These are phyloP conservation scores for Myotis pilosus DNA, from an alignment of 2,797 vertebrate genomes.

Conservation along the genomic window DNA sequence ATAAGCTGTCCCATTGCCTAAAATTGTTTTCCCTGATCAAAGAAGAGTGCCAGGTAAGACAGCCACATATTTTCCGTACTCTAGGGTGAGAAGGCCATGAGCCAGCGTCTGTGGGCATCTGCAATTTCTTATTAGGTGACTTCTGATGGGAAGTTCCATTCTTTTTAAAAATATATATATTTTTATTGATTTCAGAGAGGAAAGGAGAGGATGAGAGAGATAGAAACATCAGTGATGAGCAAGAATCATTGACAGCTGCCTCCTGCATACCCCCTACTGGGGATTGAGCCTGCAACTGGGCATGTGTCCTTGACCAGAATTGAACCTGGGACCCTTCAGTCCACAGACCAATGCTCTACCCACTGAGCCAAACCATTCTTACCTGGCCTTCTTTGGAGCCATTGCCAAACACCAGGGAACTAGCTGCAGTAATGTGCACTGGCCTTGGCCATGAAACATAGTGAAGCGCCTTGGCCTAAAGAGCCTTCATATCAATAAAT, in stretches of 20 bases:
- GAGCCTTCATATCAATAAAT: neutral
- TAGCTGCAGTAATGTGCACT: neutral
- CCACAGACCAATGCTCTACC: too few species aligned
- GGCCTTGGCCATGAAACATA: neutral
- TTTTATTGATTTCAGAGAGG: too few species aligned
- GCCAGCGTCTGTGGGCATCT: neutral
- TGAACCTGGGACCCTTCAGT: too few species aligned
- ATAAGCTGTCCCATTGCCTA: neutral
- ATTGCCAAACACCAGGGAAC: neutral
- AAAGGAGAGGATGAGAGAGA: too few species aligned
- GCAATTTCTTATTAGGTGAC: neutral
- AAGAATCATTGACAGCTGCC: too few species aligned
- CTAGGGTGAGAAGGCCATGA: neutral
- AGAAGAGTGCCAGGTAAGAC: neutral
- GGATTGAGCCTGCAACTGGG: too few species aligned
- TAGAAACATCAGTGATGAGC: too few species aligned
- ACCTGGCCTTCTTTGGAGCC: neutral
- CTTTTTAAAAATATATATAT: too few species aligned
- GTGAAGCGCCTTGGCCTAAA: neutral
- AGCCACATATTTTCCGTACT: neutral
- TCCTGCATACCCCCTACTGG: too few species aligned
- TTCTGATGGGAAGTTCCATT: neutral
- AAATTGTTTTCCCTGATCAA: neutral
- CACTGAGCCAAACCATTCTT: neutral
- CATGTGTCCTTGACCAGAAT: too few species aligned